These are phyloP conservation scores for Microchrysa polita DNA, from an alignment of 2,888 invertebrate genomes.

Conservation along the genomic window DNA sequence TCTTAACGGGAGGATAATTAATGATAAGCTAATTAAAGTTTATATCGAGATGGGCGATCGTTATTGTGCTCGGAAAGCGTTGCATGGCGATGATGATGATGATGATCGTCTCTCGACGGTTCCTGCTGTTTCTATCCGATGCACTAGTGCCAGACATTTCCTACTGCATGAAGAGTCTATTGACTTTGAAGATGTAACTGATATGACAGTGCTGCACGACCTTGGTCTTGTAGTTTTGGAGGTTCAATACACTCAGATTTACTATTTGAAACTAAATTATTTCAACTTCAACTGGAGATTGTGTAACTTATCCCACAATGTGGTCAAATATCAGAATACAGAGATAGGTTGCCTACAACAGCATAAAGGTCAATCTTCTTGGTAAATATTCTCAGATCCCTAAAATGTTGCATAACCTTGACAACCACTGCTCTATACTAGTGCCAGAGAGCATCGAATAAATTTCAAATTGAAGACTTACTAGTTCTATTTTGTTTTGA, in stretches of 20 bases:
- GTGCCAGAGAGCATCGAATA: slow-evolving; percentile 3
- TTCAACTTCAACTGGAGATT: no score
- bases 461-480: slow-evolving; percentile 19
- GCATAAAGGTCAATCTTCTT: no score
- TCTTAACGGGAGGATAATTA: slow-evolving; percentile 46
- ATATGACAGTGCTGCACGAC: slow-evolving; percentile 1
- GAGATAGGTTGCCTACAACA: no score
- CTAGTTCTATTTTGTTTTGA: slow-evolving; percentile 31
- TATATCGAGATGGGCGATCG: slow-evolving; percentile 45
- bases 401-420: neutral
- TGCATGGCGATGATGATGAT: no score
- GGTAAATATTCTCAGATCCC: no score
- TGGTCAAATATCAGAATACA: no score
- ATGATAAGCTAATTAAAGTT: slow-evolving; percentile 49
- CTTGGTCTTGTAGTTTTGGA: neutral
- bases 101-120: no score
- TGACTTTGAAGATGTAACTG: neutral
- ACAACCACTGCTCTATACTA: neutral
- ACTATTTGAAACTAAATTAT: no score
- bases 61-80: slow-evolving; percentile 40
- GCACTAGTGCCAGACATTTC: neutral
- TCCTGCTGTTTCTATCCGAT: neutral
- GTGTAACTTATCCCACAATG: no score
- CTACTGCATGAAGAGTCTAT: neutral
- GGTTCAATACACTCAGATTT: no score